A percentile compares a stretch with the other conserved stretches of the same genome.
phyloP scores from a whole-genome alignment of 2,797 vertebrate genomes.

The Dipus sagitta region DNA sequence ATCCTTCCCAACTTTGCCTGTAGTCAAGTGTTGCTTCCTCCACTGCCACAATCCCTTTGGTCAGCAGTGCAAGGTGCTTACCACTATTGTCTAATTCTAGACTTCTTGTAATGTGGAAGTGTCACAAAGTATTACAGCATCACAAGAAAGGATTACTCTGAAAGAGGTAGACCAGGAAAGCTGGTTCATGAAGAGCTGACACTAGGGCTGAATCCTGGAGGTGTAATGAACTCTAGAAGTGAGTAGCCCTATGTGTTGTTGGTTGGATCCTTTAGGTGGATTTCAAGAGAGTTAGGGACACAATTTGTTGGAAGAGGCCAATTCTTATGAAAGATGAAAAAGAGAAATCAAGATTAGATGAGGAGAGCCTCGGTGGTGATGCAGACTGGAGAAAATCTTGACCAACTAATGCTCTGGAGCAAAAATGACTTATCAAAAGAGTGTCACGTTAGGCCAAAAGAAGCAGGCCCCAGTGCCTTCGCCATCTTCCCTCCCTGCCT shows the following conservation, averaged over 20 bases:
- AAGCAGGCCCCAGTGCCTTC: not conserved
- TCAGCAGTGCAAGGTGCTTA: not conserved
- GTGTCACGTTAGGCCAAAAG: not conserved
- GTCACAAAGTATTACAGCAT: not conserved
- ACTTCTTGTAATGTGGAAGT: not conserved
- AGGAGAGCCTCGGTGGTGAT: not conserved
- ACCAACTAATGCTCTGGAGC: not conserved
- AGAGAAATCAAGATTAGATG: not conserved
- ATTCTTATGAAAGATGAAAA: constrained; percentile 21
- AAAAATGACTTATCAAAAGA: constrained; percentile 10
- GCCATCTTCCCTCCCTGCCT: not conserved
- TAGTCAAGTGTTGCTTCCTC: not conserved
- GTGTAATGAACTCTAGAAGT: not conserved
- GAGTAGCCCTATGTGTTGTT: not conserved
- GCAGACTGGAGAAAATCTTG: not conserved
- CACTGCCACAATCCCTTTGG: not conserved
- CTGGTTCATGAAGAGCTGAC: not conserved
- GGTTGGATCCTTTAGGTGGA: not conserved
- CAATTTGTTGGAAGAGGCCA: not conserved
- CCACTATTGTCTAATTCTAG: not conserved
- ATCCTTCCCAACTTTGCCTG: not conserved
- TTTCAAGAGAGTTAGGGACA: constrained; percentile 19
- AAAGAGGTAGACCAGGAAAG: not conserved
- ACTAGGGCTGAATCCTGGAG: not conserved
- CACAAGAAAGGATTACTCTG: not conserved